A percentile compares a stretch with the other conserved stretches of the same genome.
phyloP scores from a whole-genome alignment of 2,797 vertebrate species.

The Dallia pectoralis region DNA sequence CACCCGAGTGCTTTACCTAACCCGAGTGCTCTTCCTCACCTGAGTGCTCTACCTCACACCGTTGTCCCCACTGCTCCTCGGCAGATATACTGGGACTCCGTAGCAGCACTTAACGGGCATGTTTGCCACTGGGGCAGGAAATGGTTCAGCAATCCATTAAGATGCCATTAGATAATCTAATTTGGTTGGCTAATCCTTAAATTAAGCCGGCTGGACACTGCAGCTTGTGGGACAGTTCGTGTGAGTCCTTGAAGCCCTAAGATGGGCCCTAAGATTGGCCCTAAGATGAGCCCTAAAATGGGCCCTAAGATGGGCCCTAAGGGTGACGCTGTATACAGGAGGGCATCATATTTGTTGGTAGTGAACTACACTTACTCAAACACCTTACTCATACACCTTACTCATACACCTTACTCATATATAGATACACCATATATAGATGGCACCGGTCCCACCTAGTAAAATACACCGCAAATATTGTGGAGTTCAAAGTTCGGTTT shows the following conservation, averaged over 20 bases:
- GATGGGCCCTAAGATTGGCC: not conserved
- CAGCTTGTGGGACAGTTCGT: slow-evolving; percentile 56
- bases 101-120: slow-evolving; percentile 86
- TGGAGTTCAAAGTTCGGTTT: not conserved
- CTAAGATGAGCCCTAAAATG: slow-evolving; percentile 35
- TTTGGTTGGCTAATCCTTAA: slow-evolving; percentile 95
- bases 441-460: no score
- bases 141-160: slow-evolving; percentile 98
- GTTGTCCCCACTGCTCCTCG: no score
- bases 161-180: slow-evolving; percentile 99
- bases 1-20: no score
- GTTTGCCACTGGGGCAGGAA: slow-evolving; percentile 89
- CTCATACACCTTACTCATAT: no score
- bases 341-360: no score
- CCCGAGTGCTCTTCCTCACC: no score
- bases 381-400: no score
- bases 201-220: slow-evolving; percentile 84
- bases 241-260: slow-evolving; percentile 31
- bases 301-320: not conserved
- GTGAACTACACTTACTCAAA: no score
- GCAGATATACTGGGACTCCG: slow-evolving; percentile 48
- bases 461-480: no score
- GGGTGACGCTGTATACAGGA: slow-evolving; percentile 60
- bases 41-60: no score
- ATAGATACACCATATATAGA: no score